Percentiles rank a stretch among this genome's conserved stretches.
These are phyloP conservation scores for Pheosia gnoma DNA, from an alignment of 2,888 invertebrate genomes.

Conservation along the genomic window DNA sequence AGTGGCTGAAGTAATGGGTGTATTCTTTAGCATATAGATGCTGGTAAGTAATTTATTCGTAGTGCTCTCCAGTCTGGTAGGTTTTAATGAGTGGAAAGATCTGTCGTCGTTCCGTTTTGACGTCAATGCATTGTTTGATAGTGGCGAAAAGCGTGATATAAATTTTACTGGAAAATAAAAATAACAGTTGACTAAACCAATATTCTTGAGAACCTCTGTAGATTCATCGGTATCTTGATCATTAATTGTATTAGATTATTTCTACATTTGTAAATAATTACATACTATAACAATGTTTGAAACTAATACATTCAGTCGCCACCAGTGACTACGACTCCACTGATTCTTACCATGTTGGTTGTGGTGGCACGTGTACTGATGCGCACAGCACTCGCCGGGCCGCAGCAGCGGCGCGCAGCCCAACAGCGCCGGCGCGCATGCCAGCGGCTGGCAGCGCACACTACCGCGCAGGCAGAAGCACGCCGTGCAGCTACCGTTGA, in stretches of 20 bases:
- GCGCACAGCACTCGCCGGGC: constrained; percentile 92
- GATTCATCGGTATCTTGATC: too few relatives aligned
- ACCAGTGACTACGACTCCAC: too few relatives aligned
- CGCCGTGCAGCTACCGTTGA: constrained; percentile 87
- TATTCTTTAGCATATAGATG: constrained; percentile 46
- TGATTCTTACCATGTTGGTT: constrained; percentile 29
- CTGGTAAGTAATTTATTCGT: constrained; percentile 48
- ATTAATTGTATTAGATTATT: too few relatives aligned
- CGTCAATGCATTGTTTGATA: constrained; percentile 47
- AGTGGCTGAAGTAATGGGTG: constrained; percentile 43
- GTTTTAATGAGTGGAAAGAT: constrained; percentile 54
- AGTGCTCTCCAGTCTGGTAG: constrained; percentile 55
- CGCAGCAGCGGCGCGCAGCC: constrained; percentile 91
- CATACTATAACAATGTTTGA: too few relatives aligned
- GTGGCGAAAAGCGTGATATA: constrained; percentile 22
- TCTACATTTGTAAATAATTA: too few relatives aligned
- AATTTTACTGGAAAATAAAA: constrained; percentile 40
- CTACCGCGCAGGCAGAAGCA: constrained; percentile 92
- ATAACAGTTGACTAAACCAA: not conserved
- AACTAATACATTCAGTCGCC: too few relatives aligned
- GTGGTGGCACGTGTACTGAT: constrained; percentile 90
- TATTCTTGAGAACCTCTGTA: too few relatives aligned
- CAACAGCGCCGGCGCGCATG: constrained; percentile 89
- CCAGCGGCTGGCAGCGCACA: constrained; percentile 89
- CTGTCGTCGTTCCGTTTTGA: constrained; percentile 56